Conservation (phyloP, 2,797 vertebrate species). For the Nasua narica region DNA sequence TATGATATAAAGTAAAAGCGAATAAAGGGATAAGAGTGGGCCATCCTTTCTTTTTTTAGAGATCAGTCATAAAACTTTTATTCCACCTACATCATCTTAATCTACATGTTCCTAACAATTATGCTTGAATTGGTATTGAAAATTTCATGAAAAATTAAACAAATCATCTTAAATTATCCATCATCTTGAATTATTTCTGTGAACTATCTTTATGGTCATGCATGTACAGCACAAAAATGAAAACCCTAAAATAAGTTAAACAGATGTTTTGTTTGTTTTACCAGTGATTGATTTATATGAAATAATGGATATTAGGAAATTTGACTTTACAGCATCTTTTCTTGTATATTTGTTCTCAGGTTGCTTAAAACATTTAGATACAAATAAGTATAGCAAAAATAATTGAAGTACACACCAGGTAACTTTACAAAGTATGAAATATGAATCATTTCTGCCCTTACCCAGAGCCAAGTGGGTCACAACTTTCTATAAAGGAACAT, state of each 20-base stretch:
- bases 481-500: slow-evolving; percentile 74
- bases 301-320: slow-evolving; percentile 88
- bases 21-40: neutral
- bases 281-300: slow-evolving; percentile 89
- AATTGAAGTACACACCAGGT: slow-evolving; percentile 85
- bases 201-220: slow-evolving; percentile 89
- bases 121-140: slow-evolving; percentile 89
- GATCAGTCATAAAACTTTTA: neutral
- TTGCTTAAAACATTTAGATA: slow-evolving; percentile 88
- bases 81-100: neutral
- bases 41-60: neutral
- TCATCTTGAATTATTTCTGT: slow-evolving; percentile 86
- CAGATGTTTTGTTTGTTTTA: slow-evolving; percentile 84
- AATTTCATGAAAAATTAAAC: slow-evolving; percentile 88
- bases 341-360: slow-evolving; percentile 86
- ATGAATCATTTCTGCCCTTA: slow-evolving; percentile 85
- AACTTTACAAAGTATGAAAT: slow-evolving; percentile 89
- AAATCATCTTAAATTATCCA: slow-evolving; percentile 87
- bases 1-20: neutral
- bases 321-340: slow-evolving; percentile 85
- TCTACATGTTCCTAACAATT: slow-evolving; percentile 80
- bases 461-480: slow-evolving; percentile 77
- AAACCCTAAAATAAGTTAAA: slow-evolving; percentile 84
- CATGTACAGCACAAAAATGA: slow-evolving; percentile 79
- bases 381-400: slow-evolving; percentile 85